phyloP scores from a whole-genome alignment of 2,113 vertebrate genomes.

The Panurus biarmicus region DNA sequence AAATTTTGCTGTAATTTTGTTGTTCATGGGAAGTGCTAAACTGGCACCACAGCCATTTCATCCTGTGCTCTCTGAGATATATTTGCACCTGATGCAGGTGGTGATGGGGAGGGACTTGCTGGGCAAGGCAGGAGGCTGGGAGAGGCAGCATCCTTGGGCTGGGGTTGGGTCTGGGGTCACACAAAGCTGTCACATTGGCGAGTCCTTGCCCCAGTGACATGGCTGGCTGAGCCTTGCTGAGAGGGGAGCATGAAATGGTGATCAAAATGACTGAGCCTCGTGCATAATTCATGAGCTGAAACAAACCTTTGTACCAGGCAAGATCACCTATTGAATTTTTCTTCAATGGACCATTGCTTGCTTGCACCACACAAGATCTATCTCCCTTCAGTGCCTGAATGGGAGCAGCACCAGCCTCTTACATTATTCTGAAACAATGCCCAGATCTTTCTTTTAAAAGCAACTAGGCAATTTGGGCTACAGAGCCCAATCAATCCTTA shows the following conservation, averaged over 20 bases:
- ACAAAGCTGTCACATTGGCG: accelerated
- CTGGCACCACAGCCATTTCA: background rate
- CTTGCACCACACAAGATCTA: background rate
- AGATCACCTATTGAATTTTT: constrained; percentile 28
- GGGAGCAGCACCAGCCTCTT: background rate
- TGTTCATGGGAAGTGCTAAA: background rate
- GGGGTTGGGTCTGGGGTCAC: accelerated
- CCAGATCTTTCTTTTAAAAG: background rate
- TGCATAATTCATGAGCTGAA: background rate
- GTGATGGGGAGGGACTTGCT: background rate
- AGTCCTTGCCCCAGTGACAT: accelerated
- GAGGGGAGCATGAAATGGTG: background rate
- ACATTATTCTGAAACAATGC: constrained; percentile 8
- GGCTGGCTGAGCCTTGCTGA: background rate
- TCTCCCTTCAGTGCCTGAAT: background rate
- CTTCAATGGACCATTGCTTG: background rate
- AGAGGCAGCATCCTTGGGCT: background rate
- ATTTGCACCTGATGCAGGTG: accelerated
- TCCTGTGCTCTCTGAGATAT: accelerated
- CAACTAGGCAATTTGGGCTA: background rate
- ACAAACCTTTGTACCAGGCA: background rate
- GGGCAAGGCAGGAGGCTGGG: background rate
- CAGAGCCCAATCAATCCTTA: background rate
- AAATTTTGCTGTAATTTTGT: background rate
- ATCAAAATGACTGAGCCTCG: background rate